Percentiles rank a stretch among this genome's conserved stretches.
Conservation (phyloP, 2,113 vertebrate species). For the Mirza zaza region DNA sequence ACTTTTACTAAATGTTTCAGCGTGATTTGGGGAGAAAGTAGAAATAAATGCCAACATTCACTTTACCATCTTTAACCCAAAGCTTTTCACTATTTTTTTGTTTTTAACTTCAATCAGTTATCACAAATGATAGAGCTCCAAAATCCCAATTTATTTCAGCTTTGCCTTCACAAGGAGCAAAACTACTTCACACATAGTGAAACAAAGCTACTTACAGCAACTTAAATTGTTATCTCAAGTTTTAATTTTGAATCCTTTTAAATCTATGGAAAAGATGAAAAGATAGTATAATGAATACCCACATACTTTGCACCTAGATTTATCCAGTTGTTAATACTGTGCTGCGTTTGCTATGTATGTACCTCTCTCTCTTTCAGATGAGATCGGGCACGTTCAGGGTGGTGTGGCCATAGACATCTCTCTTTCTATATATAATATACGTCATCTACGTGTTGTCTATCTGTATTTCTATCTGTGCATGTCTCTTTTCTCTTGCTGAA, state of each 20-base stretch:
- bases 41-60: background rate
- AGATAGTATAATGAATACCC: background rate
- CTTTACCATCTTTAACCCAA: background rate
- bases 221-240: background rate
- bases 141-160: background rate
- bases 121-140: background rate
- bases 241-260: background rate
- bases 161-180: background rate
- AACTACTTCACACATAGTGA: background rate
- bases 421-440: background rate
- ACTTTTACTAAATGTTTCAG: background rate
- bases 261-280: background rate
- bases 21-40: background rate
- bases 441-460: background rate
- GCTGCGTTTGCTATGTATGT: background rate
- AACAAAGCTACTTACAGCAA: background rate
- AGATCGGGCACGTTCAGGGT: no score
- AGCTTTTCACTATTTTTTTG: background rate
- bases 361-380: no score
- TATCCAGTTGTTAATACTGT: background rate
- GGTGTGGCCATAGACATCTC: no score
- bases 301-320: background rate
- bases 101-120: background rate
- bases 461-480: background rate
- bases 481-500: background rate